A percentile compares a stretch with the other conserved stretches of the same genome.
Conservation (phyloP, 2,888 invertebrate genomes). For the Eubasilissa splendida region DNA sequence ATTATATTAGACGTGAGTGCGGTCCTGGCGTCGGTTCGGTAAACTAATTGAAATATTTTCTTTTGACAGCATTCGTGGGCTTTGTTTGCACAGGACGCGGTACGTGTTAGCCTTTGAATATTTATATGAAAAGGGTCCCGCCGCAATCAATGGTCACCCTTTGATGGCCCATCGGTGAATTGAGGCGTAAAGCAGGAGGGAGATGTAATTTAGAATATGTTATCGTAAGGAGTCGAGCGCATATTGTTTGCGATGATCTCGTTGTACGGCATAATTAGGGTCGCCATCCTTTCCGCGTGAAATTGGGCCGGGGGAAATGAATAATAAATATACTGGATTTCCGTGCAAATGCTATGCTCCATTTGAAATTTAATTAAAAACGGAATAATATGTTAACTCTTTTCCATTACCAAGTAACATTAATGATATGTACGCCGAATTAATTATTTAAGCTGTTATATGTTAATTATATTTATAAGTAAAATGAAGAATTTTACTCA, state of each 20-base stretch:
- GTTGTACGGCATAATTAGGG: slow-evolving; percentile 20
- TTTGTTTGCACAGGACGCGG: slow-evolving; percentile 49
- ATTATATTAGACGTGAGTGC: background rate
- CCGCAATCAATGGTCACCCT: slow-evolving; percentile 43
- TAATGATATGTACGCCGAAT: too few relatives aligned
- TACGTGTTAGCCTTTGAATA: slow-evolving; percentile 44
- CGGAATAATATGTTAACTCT: background rate
- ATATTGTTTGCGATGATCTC: slow-evolving; percentile 24
- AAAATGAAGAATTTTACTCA: too few relatives aligned
- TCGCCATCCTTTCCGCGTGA: slow-evolving; percentile 3
- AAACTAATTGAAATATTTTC: slow-evolving; percentile 56
- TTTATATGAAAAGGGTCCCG: slow-evolving; percentile 47
- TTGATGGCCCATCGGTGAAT: slow-evolving; percentile 38
- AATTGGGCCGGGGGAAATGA: slow-evolving; percentile 5
- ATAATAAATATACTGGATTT: slow-evolving; percentile 16
- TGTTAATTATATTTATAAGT: too few relatives aligned
- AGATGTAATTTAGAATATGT: slow-evolving; percentile 38
- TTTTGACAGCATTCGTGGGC: slow-evolving; percentile 45
- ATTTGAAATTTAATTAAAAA: slow-evolving; percentile 4
- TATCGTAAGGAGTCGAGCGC: slow-evolving; percentile 26
- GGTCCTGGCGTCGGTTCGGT: background rate
- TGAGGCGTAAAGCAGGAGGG: slow-evolving; percentile 28
- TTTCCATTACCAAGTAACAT: too few relatives aligned
- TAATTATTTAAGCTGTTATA: too few relatives aligned
- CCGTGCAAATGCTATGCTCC: background rate